These are phyloP conservation scores for Microdon myrmicae DNA, from an alignment of 2,888 invertebrate genomes.

Conservation along the genomic window DNA sequence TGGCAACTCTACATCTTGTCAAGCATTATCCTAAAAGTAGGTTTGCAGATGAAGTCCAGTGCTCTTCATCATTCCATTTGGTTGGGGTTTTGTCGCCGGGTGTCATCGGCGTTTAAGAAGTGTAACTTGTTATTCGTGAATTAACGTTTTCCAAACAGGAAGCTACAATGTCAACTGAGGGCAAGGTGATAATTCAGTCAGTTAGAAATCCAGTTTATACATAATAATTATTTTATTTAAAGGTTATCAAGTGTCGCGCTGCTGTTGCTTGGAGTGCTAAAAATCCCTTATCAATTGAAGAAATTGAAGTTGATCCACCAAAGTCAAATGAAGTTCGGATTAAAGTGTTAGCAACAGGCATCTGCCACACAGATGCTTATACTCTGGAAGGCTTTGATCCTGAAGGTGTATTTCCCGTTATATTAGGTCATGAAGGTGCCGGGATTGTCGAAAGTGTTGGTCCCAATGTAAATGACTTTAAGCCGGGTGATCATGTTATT, in stretches of 20 bases:
- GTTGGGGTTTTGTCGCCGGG: too few species aligned
- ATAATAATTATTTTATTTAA: slow-evolving; percentile 2
- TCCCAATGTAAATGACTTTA: slow-evolving; percentile 86
- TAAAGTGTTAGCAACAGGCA: slow-evolving; percentile 80
- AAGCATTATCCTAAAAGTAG: too few species aligned
- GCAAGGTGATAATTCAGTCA: slow-evolving; percentile 32
- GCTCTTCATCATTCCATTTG: too few species aligned
- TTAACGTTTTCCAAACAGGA: too few species aligned
- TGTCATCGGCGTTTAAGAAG: too few species aligned
- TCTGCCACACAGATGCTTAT: slow-evolving; percentile 95
- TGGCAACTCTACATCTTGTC: too few species aligned
- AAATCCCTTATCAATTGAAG: slow-evolving; percentile 87
- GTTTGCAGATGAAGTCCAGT: too few species aligned
- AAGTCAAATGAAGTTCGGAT: slow-evolving; percentile 91
- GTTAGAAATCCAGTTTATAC: background rate
- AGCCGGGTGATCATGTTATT: slow-evolving; percentile 95
- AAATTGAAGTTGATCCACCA: slow-evolving; percentile 93
- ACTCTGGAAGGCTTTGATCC: slow-evolving; percentile 89
- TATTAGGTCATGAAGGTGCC: slow-evolving; percentile 96
- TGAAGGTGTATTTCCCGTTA: slow-evolving; percentile 90
- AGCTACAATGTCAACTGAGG: slow-evolving; percentile 49
- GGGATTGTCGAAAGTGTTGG: slow-evolving; percentile 98
- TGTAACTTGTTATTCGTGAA: too few species aligned
- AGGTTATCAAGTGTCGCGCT: slow-evolving; percentile 91
- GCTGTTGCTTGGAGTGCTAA: slow-evolving; percentile 98